Conservation (phyloP, 2,888 invertebrate genomes). For the Augiades crinisus region DNA sequence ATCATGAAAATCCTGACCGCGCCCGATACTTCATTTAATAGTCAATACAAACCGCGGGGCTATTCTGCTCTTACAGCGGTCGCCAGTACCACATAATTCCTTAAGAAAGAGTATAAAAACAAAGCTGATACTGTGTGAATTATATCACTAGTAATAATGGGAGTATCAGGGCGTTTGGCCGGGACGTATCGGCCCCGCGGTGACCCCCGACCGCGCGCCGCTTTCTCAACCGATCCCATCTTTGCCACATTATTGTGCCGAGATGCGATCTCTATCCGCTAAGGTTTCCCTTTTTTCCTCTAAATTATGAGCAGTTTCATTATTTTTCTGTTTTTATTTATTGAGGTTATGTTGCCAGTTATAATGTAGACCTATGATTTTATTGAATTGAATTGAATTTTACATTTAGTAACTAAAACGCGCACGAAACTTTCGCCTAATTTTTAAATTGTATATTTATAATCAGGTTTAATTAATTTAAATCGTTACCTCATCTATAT, state of each 20-base stretch:
- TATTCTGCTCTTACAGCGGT: too few species aligned
- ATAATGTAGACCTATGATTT: too few species aligned
- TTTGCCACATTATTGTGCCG: constrained; percentile 39
- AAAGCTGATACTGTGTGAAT: background rate
- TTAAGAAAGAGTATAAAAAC: background rate
- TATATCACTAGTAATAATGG: constrained; percentile 11
- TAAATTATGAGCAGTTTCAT: background rate
- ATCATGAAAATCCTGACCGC: background rate
- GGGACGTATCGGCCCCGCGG: constrained; percentile 63
- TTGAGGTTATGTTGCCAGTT: background rate
- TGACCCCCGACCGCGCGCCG: constrained; percentile 66
- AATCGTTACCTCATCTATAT: too few species aligned
- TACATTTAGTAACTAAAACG: too few species aligned
- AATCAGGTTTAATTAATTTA: too few species aligned
- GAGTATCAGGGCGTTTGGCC: constrained; percentile 37
- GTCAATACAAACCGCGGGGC: too few species aligned
- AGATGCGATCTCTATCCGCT: constrained; percentile 16
- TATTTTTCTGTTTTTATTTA: background rate
- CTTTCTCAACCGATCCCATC: constrained; percentile 75
- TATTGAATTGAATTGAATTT: too few species aligned
- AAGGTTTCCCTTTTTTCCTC: background rate
- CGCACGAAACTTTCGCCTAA: too few species aligned
- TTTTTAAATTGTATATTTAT: too few species aligned
- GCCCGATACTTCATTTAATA: too few species aligned
- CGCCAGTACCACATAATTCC: background rate